Percentiles rank a stretch among this genome's conserved stretches.
These are phyloP conservation scores for Falco naumanni DNA, from an alignment of 2,797 vertebrate genomes.

Conservation along the genomic window DNA sequence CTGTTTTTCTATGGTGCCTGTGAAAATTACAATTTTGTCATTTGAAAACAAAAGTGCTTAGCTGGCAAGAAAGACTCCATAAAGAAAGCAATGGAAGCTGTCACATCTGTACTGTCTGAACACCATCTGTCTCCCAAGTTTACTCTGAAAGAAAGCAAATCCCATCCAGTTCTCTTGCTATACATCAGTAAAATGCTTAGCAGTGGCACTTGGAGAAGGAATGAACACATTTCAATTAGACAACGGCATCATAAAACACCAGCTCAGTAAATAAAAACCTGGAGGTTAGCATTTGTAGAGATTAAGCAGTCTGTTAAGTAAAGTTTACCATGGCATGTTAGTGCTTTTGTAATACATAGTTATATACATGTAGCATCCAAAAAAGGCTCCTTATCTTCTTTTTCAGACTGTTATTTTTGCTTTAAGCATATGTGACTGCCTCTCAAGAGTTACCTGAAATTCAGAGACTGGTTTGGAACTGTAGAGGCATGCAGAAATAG, in stretches of 20 bases:
- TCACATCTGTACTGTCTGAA: conserved; percentile 67
- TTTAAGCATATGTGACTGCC: background rate
- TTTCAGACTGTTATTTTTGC: background rate
- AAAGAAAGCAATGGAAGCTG: conserved; percentile 55
- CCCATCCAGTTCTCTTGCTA: conserved; percentile 38
- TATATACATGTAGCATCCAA: background rate
- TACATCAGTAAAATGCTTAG: conserved; percentile 58
- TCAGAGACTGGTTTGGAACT: background rate
- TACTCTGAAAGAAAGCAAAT: conserved; percentile 52
- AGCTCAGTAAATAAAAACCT: conserved; percentile 42
- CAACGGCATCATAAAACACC: conserved; percentile 53
- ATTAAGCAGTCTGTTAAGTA: conserved; percentile 71
- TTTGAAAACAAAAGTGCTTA: conserved; percentile 67
- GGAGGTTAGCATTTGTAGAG: conserved; percentile 63
- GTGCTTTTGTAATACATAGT: background rate
- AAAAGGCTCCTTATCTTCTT: background rate
- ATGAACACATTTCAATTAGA: conserved; percentile 67
- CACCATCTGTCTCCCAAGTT: conserved; percentile 72
- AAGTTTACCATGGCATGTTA: conserved; percentile 42
- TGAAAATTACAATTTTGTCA: conserved; percentile 43
- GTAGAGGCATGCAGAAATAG: background rate
- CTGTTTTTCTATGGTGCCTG: background rate
- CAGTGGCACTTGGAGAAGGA: conserved; percentile 54
- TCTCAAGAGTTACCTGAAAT: background rate
- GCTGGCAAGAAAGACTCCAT: conserved; percentile 60